Evolutionary conservation across 1,140 invertebrate species (phyloP), one percentile per base, ranked within the genome.

Genomic region (Melitaea cinxia): DNA sequence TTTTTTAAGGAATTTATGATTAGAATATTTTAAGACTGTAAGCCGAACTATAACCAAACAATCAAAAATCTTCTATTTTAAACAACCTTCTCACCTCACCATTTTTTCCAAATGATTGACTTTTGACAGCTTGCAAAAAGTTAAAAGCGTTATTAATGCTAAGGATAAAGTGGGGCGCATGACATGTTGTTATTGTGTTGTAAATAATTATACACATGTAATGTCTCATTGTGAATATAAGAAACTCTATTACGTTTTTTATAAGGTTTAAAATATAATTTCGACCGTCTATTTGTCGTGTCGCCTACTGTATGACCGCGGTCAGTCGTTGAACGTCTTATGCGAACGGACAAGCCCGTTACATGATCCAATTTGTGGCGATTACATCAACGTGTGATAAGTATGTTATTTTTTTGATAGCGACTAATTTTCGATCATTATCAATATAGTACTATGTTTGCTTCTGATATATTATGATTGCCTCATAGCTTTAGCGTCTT

Each of bases 321-420:
- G 73, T 45, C 65, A 73, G 61, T 65, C 66, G 64, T 64, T 37
- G 58, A 71, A 66, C 75, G 69, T 79, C 68, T 79, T 64, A 79
- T 80, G 75, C 71, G 66, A 77, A 79, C 66, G 56, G 74, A 79
- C 78, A 75, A 63, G 55, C 42, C 85, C 85, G 85, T 83, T 88
- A 88, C 61, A 68, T 62, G 77, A 74, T 80, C 77, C 73, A 74
- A 78, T 75, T 80, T 62, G 66, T 59, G 45, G 49, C 56, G 69
- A 80, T 80, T 79, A 76, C 62, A 76, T 70, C 67, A 72, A 75
- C 66, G 55, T 66, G 72, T 66, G 72, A 70, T 73, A 78, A 73
- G 65, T 61, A 35, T 61, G 61, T 64, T 68, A 33, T 61, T 70
- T 61, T 57, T 56, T 56, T 61, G 62, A 67, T 67, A 67, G 56